Evolutionary conservation across 2,797 vertebrate genomes (phyloP), one percentile per base, ranked within the genome.

Genomic region (Gallinago stenura): DNA sequence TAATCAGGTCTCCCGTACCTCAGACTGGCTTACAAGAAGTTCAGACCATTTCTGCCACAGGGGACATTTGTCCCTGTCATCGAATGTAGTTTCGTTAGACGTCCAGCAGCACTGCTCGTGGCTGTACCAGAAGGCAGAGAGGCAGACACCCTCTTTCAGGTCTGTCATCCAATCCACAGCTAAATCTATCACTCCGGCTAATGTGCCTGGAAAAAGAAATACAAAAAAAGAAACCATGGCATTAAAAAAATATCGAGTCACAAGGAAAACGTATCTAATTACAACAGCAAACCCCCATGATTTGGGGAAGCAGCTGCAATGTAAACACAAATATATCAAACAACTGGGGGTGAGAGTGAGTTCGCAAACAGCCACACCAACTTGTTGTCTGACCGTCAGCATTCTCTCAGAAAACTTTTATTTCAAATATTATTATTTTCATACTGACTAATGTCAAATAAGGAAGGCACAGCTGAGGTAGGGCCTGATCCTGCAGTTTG

Each of bases 121-220:
- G 97, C 99, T 99, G 98, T 99, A 99, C 98, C 98, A 99, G 98
- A 99, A 99, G 10, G 98, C 99, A 7, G 98, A 98, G 30, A 99
- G 97, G 91, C 99, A 99, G 95, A 99, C 99, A 2, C 99, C 99
- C 64, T 99, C 99, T 70, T 99, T 99, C 96, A 99, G 98, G 96
- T 99, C 99, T 0, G 99, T 99, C 99, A 99, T 99, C 99, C 99
- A 99, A 97, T 99, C 99, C 88, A 99, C 99, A 3, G 99, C 99
- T 37, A 99, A 98, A 98, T 99, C 99, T 39, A 99, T 99, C 88
- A 99, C 99, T 4, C 99, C 99, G 0, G 99, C 99, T 97, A 99
- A 97, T 0, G 99, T 99, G 16, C 99, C 99, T 99, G 97, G 13
- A 62, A 76, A 82, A 82, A 89, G 41, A 78, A 92, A 85, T 2